phyloP scores from a whole-genome alignment of 2,888 invertebrate species.

The Alloplasta piceator region DNA sequence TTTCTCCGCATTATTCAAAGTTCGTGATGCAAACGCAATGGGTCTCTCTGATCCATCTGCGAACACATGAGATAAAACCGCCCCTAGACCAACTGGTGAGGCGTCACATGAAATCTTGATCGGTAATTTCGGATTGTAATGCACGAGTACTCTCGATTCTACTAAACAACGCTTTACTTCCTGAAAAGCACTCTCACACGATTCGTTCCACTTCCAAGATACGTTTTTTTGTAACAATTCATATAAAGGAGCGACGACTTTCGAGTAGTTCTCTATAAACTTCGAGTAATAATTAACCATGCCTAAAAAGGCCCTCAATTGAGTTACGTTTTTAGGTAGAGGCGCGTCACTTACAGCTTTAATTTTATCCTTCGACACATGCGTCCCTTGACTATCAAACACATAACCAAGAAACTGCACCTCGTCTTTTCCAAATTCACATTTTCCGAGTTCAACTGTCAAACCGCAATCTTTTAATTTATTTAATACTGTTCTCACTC shows the following conservation, averaged over 20 bases:
- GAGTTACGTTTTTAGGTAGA: too few relatives aligned
- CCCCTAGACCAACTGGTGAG: constrained; percentile 47
- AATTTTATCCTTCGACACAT: not conserved
- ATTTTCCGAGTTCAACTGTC: not conserved
- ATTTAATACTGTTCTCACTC: not conserved
- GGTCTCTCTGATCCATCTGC: constrained; percentile 60
- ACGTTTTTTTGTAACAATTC: constrained; percentile 17
- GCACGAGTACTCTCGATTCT: constrained; percentile 30
- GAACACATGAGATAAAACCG: constrained; percentile 44
- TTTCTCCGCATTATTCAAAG: constrained; percentile 58
- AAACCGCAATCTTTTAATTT: not conserved
- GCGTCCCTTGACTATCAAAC: not conserved
- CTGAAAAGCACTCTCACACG: constrained; percentile 29
- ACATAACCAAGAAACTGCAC: not conserved
- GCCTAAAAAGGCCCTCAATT: too few relatives aligned
- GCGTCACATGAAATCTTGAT: constrained; percentile 46
- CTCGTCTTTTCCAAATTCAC: not conserved
- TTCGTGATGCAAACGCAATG: constrained; percentile 64
- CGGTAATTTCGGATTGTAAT: constrained; percentile 28
- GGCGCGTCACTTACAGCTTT: not conserved
- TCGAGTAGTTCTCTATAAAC: constrained; percentile 24
- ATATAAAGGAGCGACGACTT: not conserved
- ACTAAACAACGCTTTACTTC: constrained; percentile 5
- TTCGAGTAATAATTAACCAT: too few relatives aligned
- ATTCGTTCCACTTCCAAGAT: constrained; percentile 31